Base-by-base conservation (phyloP, 2,888 invertebrate genomes). In the Nomada lathburiana region DNA sequence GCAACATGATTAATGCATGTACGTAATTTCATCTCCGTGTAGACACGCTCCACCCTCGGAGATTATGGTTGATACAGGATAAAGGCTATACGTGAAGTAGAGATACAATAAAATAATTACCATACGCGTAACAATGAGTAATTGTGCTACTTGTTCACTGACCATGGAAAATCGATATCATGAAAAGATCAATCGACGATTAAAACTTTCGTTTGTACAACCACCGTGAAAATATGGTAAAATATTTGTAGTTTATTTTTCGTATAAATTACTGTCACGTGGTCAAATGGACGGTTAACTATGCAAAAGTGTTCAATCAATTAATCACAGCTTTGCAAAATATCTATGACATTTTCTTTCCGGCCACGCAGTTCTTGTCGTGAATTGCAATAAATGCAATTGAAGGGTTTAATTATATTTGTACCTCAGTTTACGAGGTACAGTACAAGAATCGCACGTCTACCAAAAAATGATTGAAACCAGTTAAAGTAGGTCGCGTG, bases 31-130 rank as follows among this genome's bases (percentile, higher is more conserved):
- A 81, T 86, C 86, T 74, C 76, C 73, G 63, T 65, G 64, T 82
- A 82, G 81, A 59, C 77, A 76, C 60, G 65, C 55, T 70, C 29
- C 69, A 53, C 64, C 80, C 67, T 68, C 70, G 52, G 81, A 86
- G 86, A 82, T 87, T 86, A 87, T 86, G 87, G 86, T 81, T 80
- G 87, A 84, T 85, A 81, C 80, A 76, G 65, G 80, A 83, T 85
- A 85, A 83, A 80, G 73, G 75, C 68, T 55, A 81, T 53, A 36
- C 53, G n/a, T 29, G 60, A 7, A 55, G 29, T n/a, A 23, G 42
- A 53, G 62, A 63, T 68, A 75, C 63, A 69, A 80, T 75, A 67
- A 76, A 44, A 55, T 20, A 42, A 76, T 75, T 71, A 80, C 23
- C 42, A 59, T 63, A 60, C 23, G 16, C 18, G 60, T 23, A 29